A percentile compares a stretch with the other conserved stretches of the same genome.
These are phyloP conservation scores for Mellilla xanthometata DNA, from an alignment of 2,888 invertebrate species.

Conservation along the genomic window DNA sequence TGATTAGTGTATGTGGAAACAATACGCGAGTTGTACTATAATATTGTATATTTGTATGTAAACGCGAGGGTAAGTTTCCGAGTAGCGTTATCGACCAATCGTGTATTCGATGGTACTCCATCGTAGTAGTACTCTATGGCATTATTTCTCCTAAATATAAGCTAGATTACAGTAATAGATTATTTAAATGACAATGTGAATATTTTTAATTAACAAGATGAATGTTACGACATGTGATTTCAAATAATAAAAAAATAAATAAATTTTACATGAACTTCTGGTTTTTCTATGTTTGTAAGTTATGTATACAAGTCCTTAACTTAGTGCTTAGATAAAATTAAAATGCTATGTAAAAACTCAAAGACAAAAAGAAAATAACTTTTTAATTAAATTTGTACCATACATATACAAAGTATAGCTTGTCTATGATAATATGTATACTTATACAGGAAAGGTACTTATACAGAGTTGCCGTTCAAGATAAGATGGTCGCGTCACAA, in stretches of 20 bases:
- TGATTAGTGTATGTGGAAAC: conserved; percentile 74
- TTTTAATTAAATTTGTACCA: too few relatives aligned
- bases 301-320: too few relatives aligned
- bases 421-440: too few relatives aligned
- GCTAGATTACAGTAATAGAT: conserved; percentile 84
- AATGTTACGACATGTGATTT: conserved; percentile 84
- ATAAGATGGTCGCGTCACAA: too few relatives aligned
- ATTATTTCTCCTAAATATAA: conserved; percentile 79
- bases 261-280: conserved; percentile 80
- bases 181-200: conserved; percentile 86
- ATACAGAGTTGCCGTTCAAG: too few relatives aligned
- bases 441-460: too few relatives aligned
- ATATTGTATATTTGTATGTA: conserved; percentile 80
- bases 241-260: conserved; percentile 84
- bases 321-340: too few relatives aligned
- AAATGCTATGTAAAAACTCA: too few relatives aligned
- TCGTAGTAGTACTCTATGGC: conserved; percentile 77
- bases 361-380: too few relatives aligned
- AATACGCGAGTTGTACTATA: conserved; percentile 75
- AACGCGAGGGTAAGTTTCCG: conserved; percentile 66
- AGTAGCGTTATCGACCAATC: conserved; percentile 79
- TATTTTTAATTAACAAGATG: conserved; percentile 86
- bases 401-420: too few relatives aligned
- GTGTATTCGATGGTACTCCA: conserved; percentile 64
- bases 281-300: conserved; percentile 35